Evolutionary conservation across 2,797 vertebrate genomes (phyloP).

Genomic region (Acrossocheilus wenchowensis): DNA sequence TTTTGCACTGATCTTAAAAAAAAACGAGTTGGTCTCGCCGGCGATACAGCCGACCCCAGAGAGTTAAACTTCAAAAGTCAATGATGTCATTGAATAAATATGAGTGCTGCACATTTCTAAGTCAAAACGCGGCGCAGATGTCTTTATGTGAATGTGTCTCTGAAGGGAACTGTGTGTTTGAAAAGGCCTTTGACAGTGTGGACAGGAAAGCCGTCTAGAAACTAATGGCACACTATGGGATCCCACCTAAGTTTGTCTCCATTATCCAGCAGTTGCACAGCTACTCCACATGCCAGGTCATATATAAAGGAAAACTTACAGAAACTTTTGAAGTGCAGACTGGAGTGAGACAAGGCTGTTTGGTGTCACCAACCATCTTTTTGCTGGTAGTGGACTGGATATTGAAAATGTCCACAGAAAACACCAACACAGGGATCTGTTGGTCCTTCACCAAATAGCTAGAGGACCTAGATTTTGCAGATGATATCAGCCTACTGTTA

Average conservation of each 20-base stretch:
- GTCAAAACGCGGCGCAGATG: no score
- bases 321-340: neutral
- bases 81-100: no score
- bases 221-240: neutral
- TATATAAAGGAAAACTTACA: neutral
- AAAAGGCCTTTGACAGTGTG: neutral
- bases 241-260: neutral
- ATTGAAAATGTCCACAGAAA: neutral
- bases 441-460: conserved; percentile 3
- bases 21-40: no score
- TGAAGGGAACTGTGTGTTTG: neutral
- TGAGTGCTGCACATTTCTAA: no score
- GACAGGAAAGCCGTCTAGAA: neutral
- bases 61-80: no score
- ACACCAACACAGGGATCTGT: neutral
- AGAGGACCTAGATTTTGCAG: neutral
- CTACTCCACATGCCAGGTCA: neutral
- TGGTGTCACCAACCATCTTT: neutral
- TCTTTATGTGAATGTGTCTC: no score
- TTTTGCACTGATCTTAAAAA: no score
- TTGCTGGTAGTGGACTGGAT: neutral
- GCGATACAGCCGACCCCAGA: no score
- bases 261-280: neutral
- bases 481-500: neutral
- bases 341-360: neutral